Evolutionary conservation across 2,113 vertebrate species (phyloP), one percentile per base, ranked within the genome.

Genomic region (Actenoides hombroni): DNA sequence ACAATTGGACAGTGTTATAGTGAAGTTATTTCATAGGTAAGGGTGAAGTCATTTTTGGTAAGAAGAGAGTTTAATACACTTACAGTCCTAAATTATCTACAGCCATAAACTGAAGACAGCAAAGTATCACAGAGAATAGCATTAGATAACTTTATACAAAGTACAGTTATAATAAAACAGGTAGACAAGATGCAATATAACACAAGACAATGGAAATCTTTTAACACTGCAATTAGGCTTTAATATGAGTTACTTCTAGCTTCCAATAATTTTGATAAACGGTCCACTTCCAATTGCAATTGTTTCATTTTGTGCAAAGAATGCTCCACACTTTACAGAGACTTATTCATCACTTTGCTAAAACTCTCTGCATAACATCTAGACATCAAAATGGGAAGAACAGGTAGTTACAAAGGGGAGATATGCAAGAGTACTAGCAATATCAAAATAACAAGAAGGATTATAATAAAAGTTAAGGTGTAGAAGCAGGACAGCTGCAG

Each of bases 381-480:
- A 48, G 26, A 57, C 18, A 79, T 23, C 23, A 64, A 89, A 68
- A 7, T 57, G 12, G 39, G 35, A 88, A 83, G 65, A 87, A 35
- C 1, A 39, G 29, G 4, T 31, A 59, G 33, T 20, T 67, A 25
- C 10, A 71, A 44, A 81, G 11, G 18, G 10, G 8, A 16, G 23
- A 35, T 42, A 75, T 6, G 13, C 7, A n/a, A 2, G 0, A 74
- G 16, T 53, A 68, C 6, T 5, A 75, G 3, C 1, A 7, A 39
- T 64, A 68, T 59, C 39, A 71, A 68, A 92, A 54, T 20, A 86
- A 8, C 20, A 42, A 49, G 31, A 77, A 86, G 4, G 1, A 63
- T 71, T 21, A 31, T 16, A 60, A 56, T 51, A 37, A 68, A 87
- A 73, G 1, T 16, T 46, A 67, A 48, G 18, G 3, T 63, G 11